phyloP scores from a whole-genome alignment of 2,888 invertebrate genomes.

The Agrilus cyanescens region DNA sequence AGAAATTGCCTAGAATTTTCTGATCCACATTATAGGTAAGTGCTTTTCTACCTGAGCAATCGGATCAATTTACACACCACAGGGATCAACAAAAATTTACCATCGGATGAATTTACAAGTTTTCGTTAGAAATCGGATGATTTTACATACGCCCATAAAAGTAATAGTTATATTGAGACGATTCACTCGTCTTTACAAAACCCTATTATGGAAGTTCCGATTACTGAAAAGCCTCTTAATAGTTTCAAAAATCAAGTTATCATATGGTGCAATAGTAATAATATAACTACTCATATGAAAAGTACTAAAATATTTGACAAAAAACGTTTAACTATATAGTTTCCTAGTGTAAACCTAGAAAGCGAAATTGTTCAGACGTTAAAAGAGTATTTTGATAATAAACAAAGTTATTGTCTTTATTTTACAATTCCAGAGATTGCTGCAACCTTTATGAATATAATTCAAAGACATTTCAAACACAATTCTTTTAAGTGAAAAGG shows the following conservation, averaged over 20 bases:
- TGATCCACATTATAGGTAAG: no score
- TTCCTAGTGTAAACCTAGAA: slow-evolving; percentile 5
- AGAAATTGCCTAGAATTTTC: no score
- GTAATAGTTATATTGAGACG: no score
- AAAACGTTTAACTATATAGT: background rate
- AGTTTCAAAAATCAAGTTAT: background rate
- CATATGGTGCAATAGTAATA: no score
- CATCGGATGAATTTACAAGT: no score
- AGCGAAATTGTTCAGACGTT: slow-evolving; percentile 6
- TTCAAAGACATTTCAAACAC: slow-evolving; percentile 6
- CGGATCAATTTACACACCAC: no score
- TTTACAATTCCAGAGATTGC: slow-evolving; percentile 1
- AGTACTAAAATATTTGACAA: slow-evolving; percentile 2
- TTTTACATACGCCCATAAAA: no score
- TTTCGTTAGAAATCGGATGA: no score
- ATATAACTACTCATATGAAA: background rate
- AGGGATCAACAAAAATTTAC: no score
- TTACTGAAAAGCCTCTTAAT: background rate
- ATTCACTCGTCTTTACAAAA: background rate
- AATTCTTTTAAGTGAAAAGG: slow-evolving; percentile 4
- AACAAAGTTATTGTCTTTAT: slow-evolving; percentile 6
- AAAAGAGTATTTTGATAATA: slow-evolving; percentile 8
- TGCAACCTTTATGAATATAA: background rate
- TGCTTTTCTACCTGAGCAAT: no score
- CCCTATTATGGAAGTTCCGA: background rate